Evolutionary conservation across 2,113 vertebrate genomes (phyloP).

Genomic region (Marmota monax): DNA sequence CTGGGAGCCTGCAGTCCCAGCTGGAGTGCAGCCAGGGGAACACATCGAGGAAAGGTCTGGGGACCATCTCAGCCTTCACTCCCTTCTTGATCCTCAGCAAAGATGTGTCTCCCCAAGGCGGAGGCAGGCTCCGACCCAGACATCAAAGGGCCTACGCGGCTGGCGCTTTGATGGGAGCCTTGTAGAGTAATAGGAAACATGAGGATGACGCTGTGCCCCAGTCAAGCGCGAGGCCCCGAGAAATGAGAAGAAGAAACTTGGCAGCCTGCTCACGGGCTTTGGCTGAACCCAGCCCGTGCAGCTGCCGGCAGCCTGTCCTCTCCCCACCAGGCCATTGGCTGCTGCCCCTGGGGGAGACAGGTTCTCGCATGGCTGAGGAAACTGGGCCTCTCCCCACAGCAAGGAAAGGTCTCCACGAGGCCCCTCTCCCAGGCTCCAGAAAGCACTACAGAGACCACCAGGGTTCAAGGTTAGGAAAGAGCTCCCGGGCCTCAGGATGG

Average conservation of each 20-base stretch:
- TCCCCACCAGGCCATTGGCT: not conserved
- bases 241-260: slow-evolving; percentile 78
- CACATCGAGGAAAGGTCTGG: not conserved
- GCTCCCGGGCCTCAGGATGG: not conserved
- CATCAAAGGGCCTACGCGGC: slow-evolving; percentile 78
- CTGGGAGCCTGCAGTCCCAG: not conserved
- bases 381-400: not conserved
- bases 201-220: slow-evolving; percentile 76
- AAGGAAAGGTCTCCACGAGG: not conserved
- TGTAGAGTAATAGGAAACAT: slow-evolving; percentile 79
- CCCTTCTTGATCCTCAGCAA: slow-evolving; percentile 52
- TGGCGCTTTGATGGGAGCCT: slow-evolving; percentile 73
- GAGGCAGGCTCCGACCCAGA: slow-evolving; percentile 66
- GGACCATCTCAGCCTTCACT: slow-evolving; percentile 26
- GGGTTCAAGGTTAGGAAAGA: no score
- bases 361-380: not conserved
- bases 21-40: not conserved
- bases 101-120: slow-evolving; percentile 45
- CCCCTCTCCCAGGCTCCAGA: not conserved
- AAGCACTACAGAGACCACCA: not conserved
- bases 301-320: slow-evolving; percentile 70
- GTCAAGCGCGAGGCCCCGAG: slow-evolving; percentile 56
- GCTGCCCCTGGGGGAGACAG: not conserved
- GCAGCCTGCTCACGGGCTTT: slow-evolving; percentile 70
- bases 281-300: slow-evolving; percentile 77